A percentile compares a stretch with the other conserved stretches of the same genome.
These are phyloP conservation scores for Macrochelys suwanniensis DNA, from an alignment of 2,797 vertebrate species.

Conservation along the genomic window DNA sequence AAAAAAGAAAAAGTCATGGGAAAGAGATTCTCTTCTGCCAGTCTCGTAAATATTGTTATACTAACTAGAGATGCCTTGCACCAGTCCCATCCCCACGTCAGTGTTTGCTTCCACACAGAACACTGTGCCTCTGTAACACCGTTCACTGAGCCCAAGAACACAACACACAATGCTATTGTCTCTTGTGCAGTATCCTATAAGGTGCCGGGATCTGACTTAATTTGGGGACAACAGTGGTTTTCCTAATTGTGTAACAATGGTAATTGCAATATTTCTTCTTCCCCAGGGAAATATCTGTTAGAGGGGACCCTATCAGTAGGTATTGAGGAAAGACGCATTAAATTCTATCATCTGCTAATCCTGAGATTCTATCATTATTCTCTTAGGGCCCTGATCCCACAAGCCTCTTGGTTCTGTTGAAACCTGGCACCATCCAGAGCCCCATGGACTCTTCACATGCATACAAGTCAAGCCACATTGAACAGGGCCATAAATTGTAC, in stretches of 20 bases:
- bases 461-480: background rate
- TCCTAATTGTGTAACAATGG: background rate
- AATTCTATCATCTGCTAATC: rapidly evolving
- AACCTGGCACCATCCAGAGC: background rate
- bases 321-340: rapidly evolving
- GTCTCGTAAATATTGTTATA: background rate
- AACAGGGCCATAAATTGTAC: background rate
- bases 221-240: background rate
- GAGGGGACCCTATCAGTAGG: rapidly evolving
- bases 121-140: background rate
- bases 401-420: background rate
- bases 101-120: background rate
- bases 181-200: background rate
- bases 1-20: background rate
- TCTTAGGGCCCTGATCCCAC: background rate
- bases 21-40: background rate
- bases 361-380: rapidly evolving
- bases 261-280: background rate
- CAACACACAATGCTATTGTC: conserved; percentile 7
- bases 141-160: background rate
- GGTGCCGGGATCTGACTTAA: conserved; percentile 40
- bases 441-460: background rate
- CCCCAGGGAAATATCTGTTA: rapidly evolving
- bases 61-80: background rate
- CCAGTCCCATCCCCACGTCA: background rate